These are phyloP conservation scores for Gasterosteus nipponicus DNA, from an alignment of 2,113 vertebrate species.

Conservation along the genomic window DNA sequence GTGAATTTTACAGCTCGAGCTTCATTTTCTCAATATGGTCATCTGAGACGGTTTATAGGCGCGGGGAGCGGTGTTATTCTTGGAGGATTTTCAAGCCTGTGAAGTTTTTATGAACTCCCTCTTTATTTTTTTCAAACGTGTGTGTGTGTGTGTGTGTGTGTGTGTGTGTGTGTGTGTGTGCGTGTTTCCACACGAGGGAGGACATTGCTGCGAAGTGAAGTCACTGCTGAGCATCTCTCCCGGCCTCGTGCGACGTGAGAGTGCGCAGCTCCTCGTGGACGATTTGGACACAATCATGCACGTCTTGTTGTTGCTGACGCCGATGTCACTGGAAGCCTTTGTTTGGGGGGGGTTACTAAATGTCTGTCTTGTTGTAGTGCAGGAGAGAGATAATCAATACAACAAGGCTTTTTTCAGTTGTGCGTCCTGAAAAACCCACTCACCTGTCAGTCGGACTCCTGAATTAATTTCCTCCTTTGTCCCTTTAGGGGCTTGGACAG, in stretches of 20 bases:
- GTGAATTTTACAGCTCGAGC: constrained; percentile 2
- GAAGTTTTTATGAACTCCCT: constrained; percentile 21
- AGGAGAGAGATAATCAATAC: constrained; percentile 23
- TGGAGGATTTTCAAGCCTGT: constrained; percentile 26
- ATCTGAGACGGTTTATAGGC: background rate
- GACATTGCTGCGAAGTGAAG: constrained; percentile 39
- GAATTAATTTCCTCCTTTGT: background rate
- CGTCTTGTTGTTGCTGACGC: background rate
- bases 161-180: too few relatives aligned
- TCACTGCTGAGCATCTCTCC: constrained; percentile 21
- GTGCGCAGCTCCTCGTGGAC: background rate
- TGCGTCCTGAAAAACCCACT: background rate
- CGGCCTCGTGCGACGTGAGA: background rate
- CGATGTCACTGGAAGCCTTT: constrained; percentile 37
- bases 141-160: background rate
- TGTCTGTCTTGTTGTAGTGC: constrained; percentile 1
- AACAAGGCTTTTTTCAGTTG: background rate
- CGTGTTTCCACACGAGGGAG: constrained; percentile 3
- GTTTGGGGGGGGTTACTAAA: constrained; percentile 1
- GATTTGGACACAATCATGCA: constrained; percentile 33
- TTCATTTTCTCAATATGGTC: constrained; percentile 52
- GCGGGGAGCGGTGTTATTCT: background rate
- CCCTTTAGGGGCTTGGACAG: background rate
- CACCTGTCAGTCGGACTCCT: background rate
- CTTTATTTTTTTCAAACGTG: background rate